Conservation (phyloP, 2,888 invertebrate species). For the Lepidocyrtoides sp. region DNA sequence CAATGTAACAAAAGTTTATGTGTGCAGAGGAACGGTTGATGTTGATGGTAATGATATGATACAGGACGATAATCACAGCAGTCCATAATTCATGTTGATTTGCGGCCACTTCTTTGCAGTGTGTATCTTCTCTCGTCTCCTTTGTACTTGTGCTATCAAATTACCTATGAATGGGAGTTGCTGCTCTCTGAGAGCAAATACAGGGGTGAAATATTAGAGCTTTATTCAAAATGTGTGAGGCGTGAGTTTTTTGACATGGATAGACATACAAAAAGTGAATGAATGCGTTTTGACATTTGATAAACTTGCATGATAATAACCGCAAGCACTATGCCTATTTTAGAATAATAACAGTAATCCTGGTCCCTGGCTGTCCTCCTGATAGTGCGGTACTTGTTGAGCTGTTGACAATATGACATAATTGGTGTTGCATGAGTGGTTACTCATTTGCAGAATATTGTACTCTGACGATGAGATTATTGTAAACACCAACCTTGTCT, state of each 20-base stretch:
- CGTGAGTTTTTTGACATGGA: slow-evolving; percentile 43
- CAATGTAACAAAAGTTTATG: too few relatives aligned
- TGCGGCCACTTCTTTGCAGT: slow-evolving; percentile 18
- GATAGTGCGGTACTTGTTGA: slow-evolving; percentile 26
- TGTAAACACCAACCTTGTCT: background rate
- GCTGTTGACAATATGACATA: slow-evolving; percentile 42
- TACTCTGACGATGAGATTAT: background rate
- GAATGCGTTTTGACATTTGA: slow-evolving; percentile 47
- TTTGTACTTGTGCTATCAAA: slow-evolving; percentile 18
- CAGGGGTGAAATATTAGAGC: slow-evolving; percentile 42
- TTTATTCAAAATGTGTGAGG: slow-evolving; percentile 45
- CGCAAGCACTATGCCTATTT: background rate
- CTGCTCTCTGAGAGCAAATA: background rate
- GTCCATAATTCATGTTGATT: slow-evolving; percentile 44
- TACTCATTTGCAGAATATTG: slow-evolving; percentile 47
- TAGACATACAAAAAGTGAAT: background rate
- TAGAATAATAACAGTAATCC: slow-evolving; percentile 45
- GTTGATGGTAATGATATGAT: slow-evolving; percentile 46
- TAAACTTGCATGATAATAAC: slow-evolving; percentile 40
- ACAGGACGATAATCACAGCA: slow-evolving; percentile 20
- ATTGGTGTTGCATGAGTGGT: slow-evolving; percentile 35
- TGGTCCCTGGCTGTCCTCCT: background rate
- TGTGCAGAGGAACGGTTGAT: too few relatives aligned
- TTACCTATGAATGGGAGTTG: slow-evolving; percentile 37
- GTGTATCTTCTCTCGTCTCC: background rate